These are phyloP conservation scores for Acanthochromis polyacanthus DNA, from an alignment of 2,113 vertebrate species.

Conservation along the genomic window DNA sequence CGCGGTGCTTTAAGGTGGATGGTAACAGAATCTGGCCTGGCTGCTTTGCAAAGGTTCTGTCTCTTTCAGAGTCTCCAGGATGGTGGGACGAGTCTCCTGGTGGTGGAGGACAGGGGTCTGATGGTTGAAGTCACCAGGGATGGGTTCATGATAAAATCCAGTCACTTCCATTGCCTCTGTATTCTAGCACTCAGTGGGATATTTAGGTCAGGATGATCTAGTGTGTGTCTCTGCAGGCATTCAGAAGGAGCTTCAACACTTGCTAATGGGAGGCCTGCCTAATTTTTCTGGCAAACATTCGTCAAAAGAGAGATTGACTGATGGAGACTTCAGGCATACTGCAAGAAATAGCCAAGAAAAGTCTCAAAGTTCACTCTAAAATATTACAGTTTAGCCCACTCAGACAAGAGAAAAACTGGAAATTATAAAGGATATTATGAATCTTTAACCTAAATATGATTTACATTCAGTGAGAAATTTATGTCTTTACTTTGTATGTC, in stretches of 20 bases:
- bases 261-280: conserved; percentile 37
- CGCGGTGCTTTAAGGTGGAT: no score
- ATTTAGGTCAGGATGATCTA: conserved; percentile 62
- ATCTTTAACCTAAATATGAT: no score
- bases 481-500: no score
- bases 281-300: conserved; percentile 49
- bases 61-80: no score
- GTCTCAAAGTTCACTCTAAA: neutral
- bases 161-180: neutral
- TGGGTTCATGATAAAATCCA: neutral
- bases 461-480: no score
- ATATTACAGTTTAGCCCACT: neutral
- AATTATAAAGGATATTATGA: no score
- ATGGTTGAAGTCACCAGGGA: no score
- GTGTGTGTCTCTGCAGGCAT: conserved; percentile 37
- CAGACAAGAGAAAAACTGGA: no score
- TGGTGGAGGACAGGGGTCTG: no score
- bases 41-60: no score
- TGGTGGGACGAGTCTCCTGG: no score
- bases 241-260: conserved; percentile 37
- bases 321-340: neutral
- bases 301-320: conserved; percentile 15
- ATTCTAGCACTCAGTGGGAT: conserved; percentile 7
- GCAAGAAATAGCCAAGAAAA: neutral
- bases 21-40: no score